Evolutionary conservation across 2,888 invertebrate species (phyloP).

Genomic region (Fragum sueziense): DNA sequence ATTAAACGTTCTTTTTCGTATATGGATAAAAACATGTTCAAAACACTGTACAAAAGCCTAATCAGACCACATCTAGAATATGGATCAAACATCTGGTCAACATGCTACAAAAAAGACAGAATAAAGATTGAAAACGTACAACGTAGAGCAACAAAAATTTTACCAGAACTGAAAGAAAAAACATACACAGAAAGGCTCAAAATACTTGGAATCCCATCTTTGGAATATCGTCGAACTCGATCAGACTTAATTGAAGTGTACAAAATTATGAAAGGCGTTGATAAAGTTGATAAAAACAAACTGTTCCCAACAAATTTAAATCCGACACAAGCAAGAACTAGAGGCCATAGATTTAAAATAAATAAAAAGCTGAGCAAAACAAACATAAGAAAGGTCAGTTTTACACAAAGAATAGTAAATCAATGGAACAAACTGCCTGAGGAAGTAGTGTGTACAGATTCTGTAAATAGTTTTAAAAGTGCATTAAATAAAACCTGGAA

Average conservation of each 20-base stretch:
- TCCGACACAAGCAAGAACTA: background rate
- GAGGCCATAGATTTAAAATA: background rate
- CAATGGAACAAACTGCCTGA: background rate
- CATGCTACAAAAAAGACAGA: background rate
- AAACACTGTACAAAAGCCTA: background rate
- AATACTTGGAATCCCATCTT: background rate
- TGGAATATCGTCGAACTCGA: background rate
- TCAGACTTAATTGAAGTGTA: background rate
- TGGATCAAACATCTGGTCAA: background rate
- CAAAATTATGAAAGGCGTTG: background rate
- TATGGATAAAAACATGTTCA: background rate
- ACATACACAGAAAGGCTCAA: background rate
- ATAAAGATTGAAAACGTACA: background rate
- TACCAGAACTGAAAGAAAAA: background rate
- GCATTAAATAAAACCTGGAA: background rate
- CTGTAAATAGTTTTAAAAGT: slow-evolving; percentile 3
- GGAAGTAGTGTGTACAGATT: background rate
- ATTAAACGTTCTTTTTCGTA: too few species aligned
- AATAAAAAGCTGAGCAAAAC: background rate
- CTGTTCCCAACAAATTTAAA: background rate
- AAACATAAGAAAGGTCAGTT: background rate
- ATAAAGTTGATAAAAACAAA: background rate
- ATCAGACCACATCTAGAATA: background rate
- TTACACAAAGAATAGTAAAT: background rate
- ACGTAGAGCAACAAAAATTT: background rate